These are phyloP conservation scores for Synaphobranchus kaupii DNA, from an alignment of 2,797 vertebrate genomes.

Conservation along the genomic window DNA sequence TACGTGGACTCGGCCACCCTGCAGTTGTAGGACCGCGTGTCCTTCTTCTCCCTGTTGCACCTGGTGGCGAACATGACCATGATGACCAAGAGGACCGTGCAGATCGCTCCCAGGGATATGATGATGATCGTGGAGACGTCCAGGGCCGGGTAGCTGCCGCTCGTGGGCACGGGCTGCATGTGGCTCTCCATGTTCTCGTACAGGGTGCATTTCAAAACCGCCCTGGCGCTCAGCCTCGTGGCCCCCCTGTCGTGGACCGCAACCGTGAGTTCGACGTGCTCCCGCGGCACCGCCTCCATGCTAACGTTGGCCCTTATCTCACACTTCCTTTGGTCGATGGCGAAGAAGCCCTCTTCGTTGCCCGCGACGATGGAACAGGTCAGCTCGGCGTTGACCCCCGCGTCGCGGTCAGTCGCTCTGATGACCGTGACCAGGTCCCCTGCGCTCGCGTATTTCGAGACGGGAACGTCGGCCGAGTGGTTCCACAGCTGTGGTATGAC, in stretches of 20 bases:
- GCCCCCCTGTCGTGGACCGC: constrained; percentile 88
- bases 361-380: constrained; percentile 84
- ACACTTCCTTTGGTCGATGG: constrained; percentile 88
- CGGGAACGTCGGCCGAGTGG: constrained; percentile 84
- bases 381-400: constrained; percentile 90
- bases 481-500: constrained; percentile 85
- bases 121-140: constrained; percentile 90
- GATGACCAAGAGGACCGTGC: constrained; percentile 82
- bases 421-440: constrained; percentile 83
- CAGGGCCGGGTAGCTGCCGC: constrained; percentile 72
- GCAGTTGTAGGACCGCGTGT: constrained; percentile 92
- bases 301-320: constrained; percentile 89
- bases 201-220: constrained; percentile 81
- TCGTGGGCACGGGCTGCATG: constrained; percentile 74
- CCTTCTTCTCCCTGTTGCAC: constrained; percentile 91
- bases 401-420: constrained; percentile 86
- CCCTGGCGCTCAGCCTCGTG: constrained; percentile 85
- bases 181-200: constrained; percentile 79
- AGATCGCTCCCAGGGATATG: constrained; percentile 86
- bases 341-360: constrained; percentile 85
- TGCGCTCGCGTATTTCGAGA: constrained; percentile 82
- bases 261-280: constrained; percentile 79
- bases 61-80: constrained; percentile 90
- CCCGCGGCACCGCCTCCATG: constrained; percentile 77
- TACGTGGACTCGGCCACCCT: constrained; percentile 92